Base-by-base conservation (phyloP, 2,888 invertebrate genomes). In the Lottia gigantea region DNA sequence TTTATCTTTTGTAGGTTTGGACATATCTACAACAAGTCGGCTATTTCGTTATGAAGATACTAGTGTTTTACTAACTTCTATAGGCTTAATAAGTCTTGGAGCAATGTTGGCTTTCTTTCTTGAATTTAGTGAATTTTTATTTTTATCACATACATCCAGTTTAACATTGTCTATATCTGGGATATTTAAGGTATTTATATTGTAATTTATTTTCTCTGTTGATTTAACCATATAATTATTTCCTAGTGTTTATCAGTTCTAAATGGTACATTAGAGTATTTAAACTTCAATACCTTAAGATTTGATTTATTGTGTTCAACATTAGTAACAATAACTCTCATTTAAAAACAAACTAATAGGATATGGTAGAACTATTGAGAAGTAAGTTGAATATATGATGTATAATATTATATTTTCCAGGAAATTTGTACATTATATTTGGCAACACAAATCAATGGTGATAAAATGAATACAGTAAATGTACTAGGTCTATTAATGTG, bases 131-230 rank as follows among this genome's bases (percentile, higher is more conserved):
- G 98, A 99, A 90, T 98, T 96, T 88, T 91, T 98, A 76, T 94
- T 99, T 45, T 93, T 99, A 72, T 93, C 94, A 0, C 93, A 94
- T 88, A 98, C 98, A 0, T 98, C 98, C 81, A 96, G 98, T 91
- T 92, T 99, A 69, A 98, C 98, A 0, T 90, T 99, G 62, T 95
- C 97, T 26, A 94, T 99, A 80, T 94, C 97, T 64, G 97, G 98
- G 72, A 97, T 99, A 86, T 94, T 97, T 86, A 99, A 99, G 93
- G 97, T 96, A 89, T 88, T 81, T 66, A 23, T 4, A 45, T 46
- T 23, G 15, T 46, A 19, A 46, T 69, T 46, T 46, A 3, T 40
- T 11, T 40, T 40, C 11, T 40, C 11, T 40, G 40, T 40, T 1
- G 7, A 40, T 40, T 40, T 31, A n/a, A 31, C 31, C 2, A 31